These are phyloP conservation scores for Macrochelys suwanniensis DNA, from an alignment of 2,797 vertebrate genomes.

Conservation along the genomic window DNA sequence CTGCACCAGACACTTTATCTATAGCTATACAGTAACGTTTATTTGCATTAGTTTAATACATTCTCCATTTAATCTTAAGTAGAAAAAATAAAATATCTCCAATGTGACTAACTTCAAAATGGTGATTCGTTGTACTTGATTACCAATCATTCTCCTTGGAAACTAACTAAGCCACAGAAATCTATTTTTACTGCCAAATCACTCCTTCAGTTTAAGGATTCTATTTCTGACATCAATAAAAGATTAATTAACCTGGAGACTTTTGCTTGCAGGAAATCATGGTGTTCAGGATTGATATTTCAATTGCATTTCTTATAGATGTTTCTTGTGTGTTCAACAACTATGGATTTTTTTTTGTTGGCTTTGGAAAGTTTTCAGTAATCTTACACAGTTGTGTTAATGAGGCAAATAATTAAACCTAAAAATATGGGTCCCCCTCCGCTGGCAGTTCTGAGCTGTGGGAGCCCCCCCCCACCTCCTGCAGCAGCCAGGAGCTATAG, in stretches of 20 bases:
- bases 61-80: not conserved
- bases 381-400: not conserved
- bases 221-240: not conserved
- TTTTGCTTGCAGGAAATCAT: not conserved
- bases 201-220: not conserved
- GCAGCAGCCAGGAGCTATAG: too few species aligned
- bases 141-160: not conserved
- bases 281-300: not conserved
- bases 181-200: not conserved
- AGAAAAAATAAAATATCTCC: not conserved
- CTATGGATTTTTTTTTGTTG: not conserved
- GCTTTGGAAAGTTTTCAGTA: not conserved
- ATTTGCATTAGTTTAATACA: not conserved
- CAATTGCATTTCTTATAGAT: not conserved
- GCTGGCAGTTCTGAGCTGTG: too few species aligned
- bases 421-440: not conserved
- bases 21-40: not conserved
- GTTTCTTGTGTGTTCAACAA: not conserved
- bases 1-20: not conserved
- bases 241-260: not conserved
- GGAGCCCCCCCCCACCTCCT: too few species aligned
- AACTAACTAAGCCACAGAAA: not conserved
- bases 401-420: not conserved
- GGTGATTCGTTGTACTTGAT: not conserved
- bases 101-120: not conserved